Conservation (phyloP, 2,888 invertebrate genomes). For the Andricus curvator region DNA sequence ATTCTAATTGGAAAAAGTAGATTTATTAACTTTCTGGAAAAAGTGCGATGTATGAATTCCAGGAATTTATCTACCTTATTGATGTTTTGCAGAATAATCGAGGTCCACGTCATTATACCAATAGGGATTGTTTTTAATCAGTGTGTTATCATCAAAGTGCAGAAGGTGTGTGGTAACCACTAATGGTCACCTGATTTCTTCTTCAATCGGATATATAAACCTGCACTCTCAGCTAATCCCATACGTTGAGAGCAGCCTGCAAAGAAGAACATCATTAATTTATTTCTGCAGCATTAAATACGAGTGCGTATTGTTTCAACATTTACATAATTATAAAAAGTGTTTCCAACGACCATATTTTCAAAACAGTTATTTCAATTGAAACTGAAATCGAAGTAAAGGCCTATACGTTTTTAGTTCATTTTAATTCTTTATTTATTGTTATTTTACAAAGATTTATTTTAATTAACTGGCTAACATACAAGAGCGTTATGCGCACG, state of each 20-base stretch:
- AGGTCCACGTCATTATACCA: conserved; percentile 8
- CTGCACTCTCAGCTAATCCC: background rate
- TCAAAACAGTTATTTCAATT: background rate
- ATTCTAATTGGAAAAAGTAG: background rate
- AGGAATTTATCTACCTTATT: conserved; percentile 15
- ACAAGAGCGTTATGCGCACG: too few relatives aligned
- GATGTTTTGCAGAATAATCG: conserved; percentile 1
- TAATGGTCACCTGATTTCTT: conserved; percentile 37
- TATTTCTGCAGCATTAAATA: background rate
- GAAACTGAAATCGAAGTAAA: background rate
- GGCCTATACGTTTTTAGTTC: background rate
- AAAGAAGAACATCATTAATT: background rate
- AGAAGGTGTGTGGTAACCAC: background rate
- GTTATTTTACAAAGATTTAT: background rate
- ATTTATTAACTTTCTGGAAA: background rate
- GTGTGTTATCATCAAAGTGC: conserved; percentile 27
- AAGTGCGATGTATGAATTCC: conserved; percentile 3
- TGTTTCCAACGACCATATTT: background rate
- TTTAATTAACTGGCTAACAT: background rate
- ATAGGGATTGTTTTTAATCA: conserved; percentile 21
- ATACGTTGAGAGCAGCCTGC: background rate
- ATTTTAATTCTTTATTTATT: background rate
- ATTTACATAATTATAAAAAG: background rate
- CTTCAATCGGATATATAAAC: conserved; percentile 35
- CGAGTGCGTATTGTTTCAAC: conserved; percentile 2